Evolutionary conservation across 2,888 invertebrate genomes (phyloP).

Genomic region (Sesia bembeciformis): DNA sequence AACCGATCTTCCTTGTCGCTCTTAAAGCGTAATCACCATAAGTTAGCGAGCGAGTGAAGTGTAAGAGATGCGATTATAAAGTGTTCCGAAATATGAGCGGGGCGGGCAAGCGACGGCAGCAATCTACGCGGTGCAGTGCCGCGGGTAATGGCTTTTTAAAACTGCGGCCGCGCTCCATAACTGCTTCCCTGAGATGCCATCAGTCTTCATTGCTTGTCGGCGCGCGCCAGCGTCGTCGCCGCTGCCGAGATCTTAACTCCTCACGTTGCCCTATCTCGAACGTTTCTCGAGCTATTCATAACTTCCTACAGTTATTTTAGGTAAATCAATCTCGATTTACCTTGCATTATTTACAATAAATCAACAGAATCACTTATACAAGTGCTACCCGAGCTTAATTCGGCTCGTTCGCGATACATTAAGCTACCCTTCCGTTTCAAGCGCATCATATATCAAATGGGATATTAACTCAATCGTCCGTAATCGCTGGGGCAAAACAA

Average conservation of each 20-base stretch:
- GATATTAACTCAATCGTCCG: conserved; percentile 63
- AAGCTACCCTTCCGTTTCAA: conserved; percentile 46
- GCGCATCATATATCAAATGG: conserved; percentile 54
- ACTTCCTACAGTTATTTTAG: conserved; percentile 5
- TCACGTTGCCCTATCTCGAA: conserved; percentile 45
- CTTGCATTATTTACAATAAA: too few species aligned
- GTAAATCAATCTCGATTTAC: too few species aligned
- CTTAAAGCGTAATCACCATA: conserved; percentile 72
- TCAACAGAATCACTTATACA: too few species aligned
- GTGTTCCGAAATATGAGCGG: conserved; percentile 70
- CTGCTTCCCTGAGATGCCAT: conserved; percentile 70
- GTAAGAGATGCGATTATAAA: conserved; percentile 73
- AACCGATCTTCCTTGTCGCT: conserved; percentile 72
- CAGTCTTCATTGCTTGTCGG: conserved; percentile 75
- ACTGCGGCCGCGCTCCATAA: conserved; percentile 74
- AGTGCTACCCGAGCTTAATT: conserved; percentile 19
- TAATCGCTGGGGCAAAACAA: conserved; percentile 60
- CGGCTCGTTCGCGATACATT: conserved; percentile 14
- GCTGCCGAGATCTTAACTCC: conserved; percentile 56
- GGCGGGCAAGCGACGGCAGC: conserved; percentile 32
- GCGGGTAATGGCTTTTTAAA: conserved; percentile 73
- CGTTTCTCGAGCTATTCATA: conserved; percentile 35
- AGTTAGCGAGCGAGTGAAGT: conserved; percentile 70
- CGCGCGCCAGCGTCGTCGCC: conserved; percentile 51
- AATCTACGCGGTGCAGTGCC: conserved; percentile 68